A percentile compares a stretch with the other conserved stretches of the same genome.
phyloP scores from a whole-genome alignment of 2,888 invertebrate species.

The Rapana venosa region DNA sequence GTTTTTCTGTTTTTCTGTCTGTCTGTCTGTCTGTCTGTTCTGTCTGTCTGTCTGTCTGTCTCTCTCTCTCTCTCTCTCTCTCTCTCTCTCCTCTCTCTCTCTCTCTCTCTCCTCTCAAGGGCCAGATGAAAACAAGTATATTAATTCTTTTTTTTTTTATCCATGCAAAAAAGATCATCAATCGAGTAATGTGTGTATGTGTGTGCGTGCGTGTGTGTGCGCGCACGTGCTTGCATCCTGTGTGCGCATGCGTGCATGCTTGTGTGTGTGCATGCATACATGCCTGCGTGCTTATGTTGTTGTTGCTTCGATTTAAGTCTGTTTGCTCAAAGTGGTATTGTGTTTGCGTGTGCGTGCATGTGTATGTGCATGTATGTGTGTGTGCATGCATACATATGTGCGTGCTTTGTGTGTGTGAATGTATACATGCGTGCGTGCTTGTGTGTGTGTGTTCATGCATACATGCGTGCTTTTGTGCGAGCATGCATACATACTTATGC shows the following conservation, averaged over 20 bases:
- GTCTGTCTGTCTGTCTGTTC: constrained; percentile 23
- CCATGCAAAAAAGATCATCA: too few relatives aligned
- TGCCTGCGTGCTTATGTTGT: too few relatives aligned
- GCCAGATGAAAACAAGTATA: too few relatives aligned
- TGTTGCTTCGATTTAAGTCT: too few relatives aligned
- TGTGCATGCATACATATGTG: too few relatives aligned
- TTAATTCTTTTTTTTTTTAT: too few relatives aligned
- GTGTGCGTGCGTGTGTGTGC: background rate
- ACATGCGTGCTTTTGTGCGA: background rate
- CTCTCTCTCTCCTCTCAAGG: background rate
- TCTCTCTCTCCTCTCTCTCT: constrained; percentile 32
- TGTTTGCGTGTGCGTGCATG: background rate
- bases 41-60: constrained; percentile 3
- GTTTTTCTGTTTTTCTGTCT: too few relatives aligned
- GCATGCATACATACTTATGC: too few relatives aligned
- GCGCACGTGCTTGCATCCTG: background rate
- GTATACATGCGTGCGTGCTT: background rate
- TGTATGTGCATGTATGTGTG: too few relatives aligned
- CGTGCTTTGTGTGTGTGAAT: background rate
- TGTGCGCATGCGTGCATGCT: background rate
- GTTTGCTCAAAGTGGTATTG: too few relatives aligned
- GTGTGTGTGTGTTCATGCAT: background rate
- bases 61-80: constrained; percentile 18
- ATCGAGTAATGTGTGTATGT: background rate
- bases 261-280: background rate